Evolutionary conservation across 2,797 vertebrate species (phyloP), one percentile per base, ranked within the genome.

Genomic region (Anomalospiza imberbis): DNA sequence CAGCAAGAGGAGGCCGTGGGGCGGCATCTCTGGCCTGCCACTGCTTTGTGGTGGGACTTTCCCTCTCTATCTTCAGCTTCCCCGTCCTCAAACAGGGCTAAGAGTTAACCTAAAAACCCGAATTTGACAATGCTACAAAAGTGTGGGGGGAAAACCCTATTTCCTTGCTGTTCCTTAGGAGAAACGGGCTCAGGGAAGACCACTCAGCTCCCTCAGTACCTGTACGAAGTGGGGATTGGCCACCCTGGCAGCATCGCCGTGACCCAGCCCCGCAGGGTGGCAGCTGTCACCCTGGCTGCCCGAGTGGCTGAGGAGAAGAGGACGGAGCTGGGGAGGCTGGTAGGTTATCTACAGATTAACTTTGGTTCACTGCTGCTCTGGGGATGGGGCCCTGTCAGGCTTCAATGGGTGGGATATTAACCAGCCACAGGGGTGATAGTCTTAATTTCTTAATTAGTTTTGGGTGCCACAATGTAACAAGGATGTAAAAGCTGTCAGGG

Each of bases 111-210:
- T 13, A 2, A 57, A 32, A 77, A 34, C 4, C 0, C 1, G 2
- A 24, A 3, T 55, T 62, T 53, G 54, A 58, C 45, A 11, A 4
- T 12, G 36, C 36, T 63, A 0, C n/a, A 21, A 12, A 14, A 50
- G 2, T 7, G 2, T 8, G 7, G 6, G 6, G 6, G 4, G 2
- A 5, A 73, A 67, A 32, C 3, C 21, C 4, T 48, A 1, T 47
- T 85, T 6, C 7, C 5, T 90, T 84, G 24, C 1, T 72, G 4
- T 92, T 21, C 53, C 29, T 24, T 84, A 99, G 99, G 99, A 82
- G 99, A 99, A 97, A 99, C 99, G 0, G 99, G 99, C 72, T 99
- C 99, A 1, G 99, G 99, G 54, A 99, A 99, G 97, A 99, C 99
- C 40, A 99, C 99, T 3, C 99, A 99, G 98, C 97, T 99, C 54